Percentiles rank a stretch among this genome's conserved stretches.
phyloP scores from a whole-genome alignment of 2,888 invertebrate genomes.

The Ophion ventricosus region DNA sequence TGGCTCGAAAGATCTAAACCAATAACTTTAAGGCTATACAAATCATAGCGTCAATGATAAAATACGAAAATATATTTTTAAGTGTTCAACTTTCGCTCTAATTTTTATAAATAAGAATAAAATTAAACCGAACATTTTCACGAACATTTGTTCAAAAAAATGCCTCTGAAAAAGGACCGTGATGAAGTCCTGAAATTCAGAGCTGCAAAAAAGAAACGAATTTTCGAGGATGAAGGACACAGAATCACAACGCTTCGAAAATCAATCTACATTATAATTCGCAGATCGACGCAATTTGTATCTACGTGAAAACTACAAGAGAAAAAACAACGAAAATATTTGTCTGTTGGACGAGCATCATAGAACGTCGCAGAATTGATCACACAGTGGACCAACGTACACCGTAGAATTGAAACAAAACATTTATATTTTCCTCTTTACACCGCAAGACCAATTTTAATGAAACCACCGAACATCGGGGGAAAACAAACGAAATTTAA shows the following conservation, averaged over 20 bases:
- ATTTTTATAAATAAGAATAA: neutral
- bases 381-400: slow-evolving; percentile 35
- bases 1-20: neutral
- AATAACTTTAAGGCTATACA: neutral
- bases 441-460: slow-evolving; percentile 31
- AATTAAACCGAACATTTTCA: neutral
- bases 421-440: slow-evolving; percentile 1
- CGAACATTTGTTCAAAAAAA: neutral
- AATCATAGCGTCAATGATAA: neutral
- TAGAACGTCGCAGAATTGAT: neutral
- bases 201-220: neutral
- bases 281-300: neutral
- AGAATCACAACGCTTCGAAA: too few species aligned
- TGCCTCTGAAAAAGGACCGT: neutral
- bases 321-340: neutral
- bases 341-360: neutral
- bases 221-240: neutral
- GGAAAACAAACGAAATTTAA: neutral
- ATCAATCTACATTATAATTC: neutral
- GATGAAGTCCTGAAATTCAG: neutral
- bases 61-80: neutral
- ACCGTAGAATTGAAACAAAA: slow-evolving; percentile 7
- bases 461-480: neutral
- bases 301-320: neutral
- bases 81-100: neutral